Conservation (phyloP, 2,888 invertebrate species). For the Yponomeuta sedellus region DNA sequence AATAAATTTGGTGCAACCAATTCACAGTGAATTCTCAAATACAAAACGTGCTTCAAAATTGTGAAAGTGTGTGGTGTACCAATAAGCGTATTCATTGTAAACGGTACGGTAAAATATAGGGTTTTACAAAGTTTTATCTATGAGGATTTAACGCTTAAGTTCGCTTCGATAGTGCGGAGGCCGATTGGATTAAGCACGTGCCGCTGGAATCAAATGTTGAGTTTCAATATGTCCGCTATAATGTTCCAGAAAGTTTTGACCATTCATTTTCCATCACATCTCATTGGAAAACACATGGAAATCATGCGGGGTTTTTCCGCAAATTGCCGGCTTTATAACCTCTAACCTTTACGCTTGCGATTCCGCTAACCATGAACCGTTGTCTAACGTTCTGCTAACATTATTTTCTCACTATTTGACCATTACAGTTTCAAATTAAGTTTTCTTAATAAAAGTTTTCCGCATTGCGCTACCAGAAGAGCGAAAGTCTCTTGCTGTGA, state of each 20-base stretch:
- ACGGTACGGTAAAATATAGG: conserved; percentile 64
- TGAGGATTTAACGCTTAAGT: conserved; percentile 31
- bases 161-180: conserved; percentile 27
- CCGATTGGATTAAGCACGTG: conserved; percentile 35
- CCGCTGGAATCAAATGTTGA: conserved; percentile 60
- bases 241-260: conserved; percentile 48
- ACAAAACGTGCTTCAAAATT: conserved; percentile 41
- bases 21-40: conserved; percentile 41
- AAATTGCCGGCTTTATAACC: background rate
- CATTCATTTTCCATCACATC: background rate
- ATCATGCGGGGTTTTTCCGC: background rate
- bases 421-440: background rate
- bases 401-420: background rate
- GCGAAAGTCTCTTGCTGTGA: background rate
- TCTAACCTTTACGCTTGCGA: background rate
- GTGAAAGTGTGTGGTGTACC: conserved; percentile 66
- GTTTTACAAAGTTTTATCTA: conserved; percentile 32
- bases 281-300: conserved; percentile 1
- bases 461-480: conserved; percentile 11
- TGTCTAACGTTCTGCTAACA: background rate
- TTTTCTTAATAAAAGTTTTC: background rate
- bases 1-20: conserved; percentile 33
- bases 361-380: background rate
- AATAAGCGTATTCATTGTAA: conserved; percentile 53
- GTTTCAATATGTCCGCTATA: conserved; percentile 67